Evolutionary conservation across 2,797 vertebrate genomes (phyloP), one percentile per base, ranked within the genome.

Genomic region (Xerus rutilus): DNA sequence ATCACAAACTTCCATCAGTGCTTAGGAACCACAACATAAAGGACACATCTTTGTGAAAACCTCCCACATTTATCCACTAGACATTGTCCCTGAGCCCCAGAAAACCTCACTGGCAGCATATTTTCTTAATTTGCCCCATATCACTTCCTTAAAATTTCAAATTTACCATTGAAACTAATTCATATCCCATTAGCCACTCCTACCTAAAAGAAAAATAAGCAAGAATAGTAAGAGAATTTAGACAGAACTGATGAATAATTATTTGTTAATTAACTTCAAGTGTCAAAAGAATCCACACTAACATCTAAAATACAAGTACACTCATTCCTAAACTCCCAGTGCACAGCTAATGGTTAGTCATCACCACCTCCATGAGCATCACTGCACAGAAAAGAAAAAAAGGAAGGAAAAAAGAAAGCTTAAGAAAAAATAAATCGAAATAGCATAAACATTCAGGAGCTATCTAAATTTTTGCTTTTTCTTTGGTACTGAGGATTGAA

Each of bases 211-310:
- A 65, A 78, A 94, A 77, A 32, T 49, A 82, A 93, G 39, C 11
- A 77, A 39, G 10, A 70, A 78, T 23, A n/a, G 25, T 64, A 43
- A 74, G 25, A 76, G 39, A 67, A 70, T 84, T 77, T n/a, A 74
- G 23, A 73, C 45, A 78, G 69, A 84, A 86, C 25, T 85, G 32
- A 18, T 81, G 39, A 62, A 28, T 79, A 72, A 83, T 70, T 62
- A 70, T 74, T 76, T 89, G 62, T 65, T 94, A 77, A 83, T 87
- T 85, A 70, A 83, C 69, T 82, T 91, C 62, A 79, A 8, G 17
- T 78, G 92, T 97, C 49, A 14, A 77, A 64, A 64, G n/a, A 88
- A 81, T 43, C 23, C 35, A n/a, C 39, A 45, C 21, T 84, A 45
- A 54, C 13, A 62, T 82, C 93, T 86, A 74, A 91, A 88, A 69